phyloP scores from a whole-genome alignment of 2,888 invertebrate genomes.

The Euphydryas editha region DNA sequence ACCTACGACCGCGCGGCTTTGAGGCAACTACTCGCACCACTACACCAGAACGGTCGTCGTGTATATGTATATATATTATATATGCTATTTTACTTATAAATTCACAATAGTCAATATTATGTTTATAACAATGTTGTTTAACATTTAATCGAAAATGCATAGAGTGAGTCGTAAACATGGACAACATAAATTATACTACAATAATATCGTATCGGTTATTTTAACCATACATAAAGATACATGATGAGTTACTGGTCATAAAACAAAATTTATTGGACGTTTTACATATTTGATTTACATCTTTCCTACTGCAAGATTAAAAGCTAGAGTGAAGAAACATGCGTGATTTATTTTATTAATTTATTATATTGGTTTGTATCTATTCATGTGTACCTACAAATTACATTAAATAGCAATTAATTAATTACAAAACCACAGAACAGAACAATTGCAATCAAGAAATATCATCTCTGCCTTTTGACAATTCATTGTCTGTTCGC shows the following conservation, averaged over 20 bases:
- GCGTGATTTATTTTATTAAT: conserved; percentile 27
- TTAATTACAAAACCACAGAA: neutral
- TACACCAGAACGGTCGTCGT: too few species aligned
- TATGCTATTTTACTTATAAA: too few species aligned
- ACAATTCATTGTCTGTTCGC: too few species aligned
- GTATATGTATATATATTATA: too few species aligned
- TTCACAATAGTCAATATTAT: too few species aligned
- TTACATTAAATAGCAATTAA: neutral
- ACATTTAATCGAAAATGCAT: conserved; percentile 5
- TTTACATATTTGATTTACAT: conserved; percentile 36
- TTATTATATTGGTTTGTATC: conserved; percentile 8
- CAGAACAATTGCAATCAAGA: too few species aligned
- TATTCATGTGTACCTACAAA: neutral
- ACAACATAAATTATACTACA: neutral
- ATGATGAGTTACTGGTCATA: conserved; percentile 36
- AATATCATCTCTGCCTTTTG: too few species aligned
- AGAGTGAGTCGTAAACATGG: neutral
- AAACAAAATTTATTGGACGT: conserved; percentile 39
- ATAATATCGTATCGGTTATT: conserved; percentile 15
- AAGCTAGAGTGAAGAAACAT: conserved; percentile 24
- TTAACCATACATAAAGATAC: conserved; percentile 18
- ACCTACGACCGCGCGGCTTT: too few species aligned
- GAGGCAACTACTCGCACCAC: too few species aligned
- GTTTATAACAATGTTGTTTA: neutral
- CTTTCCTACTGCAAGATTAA: conserved; percentile 24